Conservation (phyloP, 2,797 vertebrate genomes). For the Gymnothorax reevesii region DNA sequence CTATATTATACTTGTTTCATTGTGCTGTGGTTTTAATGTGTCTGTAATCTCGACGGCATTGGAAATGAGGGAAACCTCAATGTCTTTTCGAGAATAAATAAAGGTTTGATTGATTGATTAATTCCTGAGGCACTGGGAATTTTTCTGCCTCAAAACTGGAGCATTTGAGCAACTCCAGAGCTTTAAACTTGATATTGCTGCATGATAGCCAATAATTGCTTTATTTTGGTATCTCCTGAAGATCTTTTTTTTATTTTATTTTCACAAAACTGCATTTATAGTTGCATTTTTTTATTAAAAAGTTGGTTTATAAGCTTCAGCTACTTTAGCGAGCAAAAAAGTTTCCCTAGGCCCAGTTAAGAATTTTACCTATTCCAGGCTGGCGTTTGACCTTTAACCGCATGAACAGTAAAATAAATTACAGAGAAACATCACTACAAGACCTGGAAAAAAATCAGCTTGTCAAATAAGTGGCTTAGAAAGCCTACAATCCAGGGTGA, state of each 20-base stretch:
- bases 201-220: background rate
- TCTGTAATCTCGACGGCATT: too few relatives aligned
- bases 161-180: background rate
- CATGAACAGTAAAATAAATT: background rate
- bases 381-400: background rate
- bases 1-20: too few relatives aligned
- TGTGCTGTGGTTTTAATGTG: too few relatives aligned
- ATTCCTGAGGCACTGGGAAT: too few relatives aligned
- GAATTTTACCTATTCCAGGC: background rate
- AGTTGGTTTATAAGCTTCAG: background rate
- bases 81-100: too few relatives aligned
- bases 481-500: background rate
- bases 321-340: background rate
- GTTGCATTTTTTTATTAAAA: background rate
- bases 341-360: background rate
- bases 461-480: constrained; percentile 2
- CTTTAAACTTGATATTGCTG: background rate
- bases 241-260: background rate
- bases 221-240: background rate
- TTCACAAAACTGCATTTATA: background rate
- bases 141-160: background rate
- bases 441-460: background rate
- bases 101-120: too few relatives aligned
- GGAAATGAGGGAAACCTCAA: too few relatives aligned
- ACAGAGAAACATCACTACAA: background rate